phyloP scores from a whole-genome alignment of 2,888 invertebrate species.

The Euplexia lucipara region DNA sequence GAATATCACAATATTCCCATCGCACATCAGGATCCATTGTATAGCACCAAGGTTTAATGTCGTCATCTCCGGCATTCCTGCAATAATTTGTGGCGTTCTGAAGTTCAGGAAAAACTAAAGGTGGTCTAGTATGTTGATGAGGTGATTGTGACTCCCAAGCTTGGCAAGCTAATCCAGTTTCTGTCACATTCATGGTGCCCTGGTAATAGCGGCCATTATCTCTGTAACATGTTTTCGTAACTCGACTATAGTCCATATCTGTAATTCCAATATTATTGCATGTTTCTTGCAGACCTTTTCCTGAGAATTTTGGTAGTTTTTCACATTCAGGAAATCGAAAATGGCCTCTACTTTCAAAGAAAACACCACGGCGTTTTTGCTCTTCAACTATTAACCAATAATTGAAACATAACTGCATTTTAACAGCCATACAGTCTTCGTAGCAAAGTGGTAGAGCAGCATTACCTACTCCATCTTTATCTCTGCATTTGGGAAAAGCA shows the following conservation, averaged over 20 bases:
- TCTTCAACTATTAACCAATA: constrained; percentile 98
- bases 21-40: constrained; percentile 95
- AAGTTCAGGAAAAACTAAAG: constrained; percentile 97
- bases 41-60: constrained; percentile 98
- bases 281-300: constrained; percentile 91
- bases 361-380: constrained; percentile 95
- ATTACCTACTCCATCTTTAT: constrained; percentile 92
- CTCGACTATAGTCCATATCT: constrained; percentile 94
- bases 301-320: constrained; percentile 93
- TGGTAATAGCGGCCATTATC: constrained; percentile 98
- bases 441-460: constrained; percentile 95
- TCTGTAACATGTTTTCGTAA: constrained; percentile 96
- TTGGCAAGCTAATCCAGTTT: constrained; percentile 96
- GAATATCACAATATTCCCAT: constrained; percentile 98
- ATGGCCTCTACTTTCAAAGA: constrained; percentile 95
- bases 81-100: constrained; percentile 97
- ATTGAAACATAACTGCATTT: constrained; percentile 97
- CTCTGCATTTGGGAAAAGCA: constrained; percentile 97
- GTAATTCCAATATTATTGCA: constrained; percentile 97
- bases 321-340: constrained; percentile 97
- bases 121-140: constrained; percentile 96
- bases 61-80: constrained; percentile 98
- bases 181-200: constrained; percentile 96
- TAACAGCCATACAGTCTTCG: constrained; percentile 98
- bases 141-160: constrained; percentile 97